These are phyloP conservation scores for Acyrthosiphon pisum DNA, from an alignment of 1,140 invertebrate species.

Conservation along the genomic window DNA sequence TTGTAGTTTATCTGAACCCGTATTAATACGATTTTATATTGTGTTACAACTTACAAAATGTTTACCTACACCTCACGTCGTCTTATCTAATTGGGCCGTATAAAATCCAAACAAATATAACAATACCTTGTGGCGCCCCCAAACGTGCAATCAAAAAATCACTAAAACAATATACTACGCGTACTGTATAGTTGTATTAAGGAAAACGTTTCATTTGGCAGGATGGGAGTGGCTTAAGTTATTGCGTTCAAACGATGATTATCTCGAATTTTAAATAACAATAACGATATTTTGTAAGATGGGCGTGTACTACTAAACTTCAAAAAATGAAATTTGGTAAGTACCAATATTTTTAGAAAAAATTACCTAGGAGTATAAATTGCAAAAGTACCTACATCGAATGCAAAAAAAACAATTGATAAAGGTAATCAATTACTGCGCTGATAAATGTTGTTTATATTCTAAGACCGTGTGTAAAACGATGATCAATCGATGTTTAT, in stretches of 20 bases:
- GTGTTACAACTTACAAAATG: neutral
- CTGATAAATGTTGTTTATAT: neutral
- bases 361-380: neutral
- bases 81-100: neutral
- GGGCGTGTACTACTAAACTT: neutral
- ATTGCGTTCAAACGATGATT: too few relatives aligned
- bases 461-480: too few relatives aligned
- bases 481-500: neutral
- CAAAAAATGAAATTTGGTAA: neutral
- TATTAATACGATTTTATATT: neutral
- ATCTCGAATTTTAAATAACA: neutral
- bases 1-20: neutral
- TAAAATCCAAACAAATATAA: neutral
- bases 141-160: too few relatives aligned
- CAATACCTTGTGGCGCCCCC: neutral
- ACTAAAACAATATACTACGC: too few relatives aligned
- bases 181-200: neutral
- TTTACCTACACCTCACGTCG: too few relatives aligned
- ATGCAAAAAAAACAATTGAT: neutral
- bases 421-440: neutral
- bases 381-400: neutral
- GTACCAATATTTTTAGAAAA: neutral
- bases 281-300: neutral
- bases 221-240: neutral
- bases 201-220: neutral